Evolutionary conservation across 1,140 invertebrate genomes (phyloP).

Genomic region (Drosophila asahinai): DNA sequence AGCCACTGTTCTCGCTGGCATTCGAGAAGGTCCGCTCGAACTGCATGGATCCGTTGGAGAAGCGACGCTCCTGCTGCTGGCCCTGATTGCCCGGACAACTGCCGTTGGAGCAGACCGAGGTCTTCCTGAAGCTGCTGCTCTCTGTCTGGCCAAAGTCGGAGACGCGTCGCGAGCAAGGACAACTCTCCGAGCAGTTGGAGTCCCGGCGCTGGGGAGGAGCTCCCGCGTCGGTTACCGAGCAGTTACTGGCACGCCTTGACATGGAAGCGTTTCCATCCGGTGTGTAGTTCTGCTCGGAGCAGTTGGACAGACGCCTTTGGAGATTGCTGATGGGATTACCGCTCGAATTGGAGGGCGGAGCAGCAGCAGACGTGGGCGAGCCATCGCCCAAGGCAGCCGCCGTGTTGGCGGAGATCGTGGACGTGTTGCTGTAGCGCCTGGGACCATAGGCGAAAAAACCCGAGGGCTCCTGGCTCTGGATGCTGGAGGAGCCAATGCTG

Average conservation of each 20-base stretch:
- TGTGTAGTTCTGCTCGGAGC: slow-evolving; percentile 71
- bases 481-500: slow-evolving; percentile 24
- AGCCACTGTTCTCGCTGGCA: slow-evolving; percentile 70
- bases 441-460: slow-evolving; percentile 76
- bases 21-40: slow-evolving; percentile 81
- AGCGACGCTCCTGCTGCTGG: slow-evolving; percentile 71
- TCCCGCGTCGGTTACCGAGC: slow-evolving; percentile 65
- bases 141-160: slow-evolving; percentile 71
- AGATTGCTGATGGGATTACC: slow-evolving; percentile 52
- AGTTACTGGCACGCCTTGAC: slow-evolving; percentile 77
- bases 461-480: slow-evolving; percentile 26
- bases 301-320: slow-evolving; percentile 76
- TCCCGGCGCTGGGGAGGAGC: slow-evolving; percentile 73
- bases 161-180: slow-evolving; percentile 75
- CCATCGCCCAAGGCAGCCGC: slow-evolving; percentile 56
- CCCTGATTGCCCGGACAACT: slow-evolving; percentile 58
- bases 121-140: slow-evolving; percentile 64
- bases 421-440: slow-evolving; percentile 79
- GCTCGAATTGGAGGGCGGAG: slow-evolving; percentile 32
- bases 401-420: slow-evolving; percentile 74
- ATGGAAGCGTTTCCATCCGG: slow-evolving; percentile 31
- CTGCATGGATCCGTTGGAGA: slow-evolving; percentile 82
- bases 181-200: slow-evolving; percentile 83
- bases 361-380: slow-evolving; percentile 49
- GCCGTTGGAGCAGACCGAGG: slow-evolving; percentile 79